A percentile compares a stretch with the other conserved stretches of the same genome.
Conservation (phyloP, 2,797 vertebrate species). For the Taenioides sp. region DNA sequence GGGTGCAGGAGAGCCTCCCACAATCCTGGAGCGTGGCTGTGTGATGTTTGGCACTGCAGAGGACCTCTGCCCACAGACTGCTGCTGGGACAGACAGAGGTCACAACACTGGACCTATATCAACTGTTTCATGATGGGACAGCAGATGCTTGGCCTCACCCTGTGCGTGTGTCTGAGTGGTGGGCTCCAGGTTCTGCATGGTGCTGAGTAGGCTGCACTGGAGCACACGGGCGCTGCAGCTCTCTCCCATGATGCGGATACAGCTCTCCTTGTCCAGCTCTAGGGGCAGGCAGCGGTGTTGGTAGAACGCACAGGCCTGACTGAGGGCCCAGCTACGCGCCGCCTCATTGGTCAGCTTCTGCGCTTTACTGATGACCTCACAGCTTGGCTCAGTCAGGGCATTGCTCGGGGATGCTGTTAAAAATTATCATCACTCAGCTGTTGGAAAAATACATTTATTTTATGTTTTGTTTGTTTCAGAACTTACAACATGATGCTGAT, state of each 20-base stretch:
- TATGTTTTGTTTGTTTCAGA: neutral
- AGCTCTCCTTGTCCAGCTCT: conserved; percentile 66
- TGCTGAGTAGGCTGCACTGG: conserved; percentile 80
- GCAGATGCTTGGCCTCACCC: conserved; percentile 53
- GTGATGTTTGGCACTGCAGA: conserved; percentile 71
- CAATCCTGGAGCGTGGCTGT: conserved; percentile 81
- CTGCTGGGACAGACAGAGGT: conserved; percentile 55
- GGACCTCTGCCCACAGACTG: conserved; percentile 84
- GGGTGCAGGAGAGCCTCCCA: conserved; percentile 85
- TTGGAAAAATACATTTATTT: neutral
- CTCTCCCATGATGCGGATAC: conserved; percentile 79
- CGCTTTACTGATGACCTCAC: conserved; percentile 77
- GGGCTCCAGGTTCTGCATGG: conserved; percentile 80
- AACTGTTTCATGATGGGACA: neutral
- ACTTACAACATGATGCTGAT: conserved; percentile 75
- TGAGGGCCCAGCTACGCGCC: conserved; percentile 84
- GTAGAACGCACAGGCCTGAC: conserved; percentile 85
- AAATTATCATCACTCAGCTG: neutral
- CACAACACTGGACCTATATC: conserved; percentile 1
- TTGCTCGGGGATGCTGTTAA: conserved; percentile 57
- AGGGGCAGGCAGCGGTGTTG: conserved; percentile 74
- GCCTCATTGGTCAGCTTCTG: conserved; percentile 74
- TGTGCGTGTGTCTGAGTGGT: conserved; percentile 68
- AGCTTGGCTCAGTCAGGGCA: conserved; percentile 77
- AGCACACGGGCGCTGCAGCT: conserved; percentile 83